Percentiles rank a stretch among this genome's conserved stretches.
These are phyloP conservation scores for Schizopygopsis pylzovi DNA, from an alignment of 2,797 vertebrate species.

Conservation along the genomic window DNA sequence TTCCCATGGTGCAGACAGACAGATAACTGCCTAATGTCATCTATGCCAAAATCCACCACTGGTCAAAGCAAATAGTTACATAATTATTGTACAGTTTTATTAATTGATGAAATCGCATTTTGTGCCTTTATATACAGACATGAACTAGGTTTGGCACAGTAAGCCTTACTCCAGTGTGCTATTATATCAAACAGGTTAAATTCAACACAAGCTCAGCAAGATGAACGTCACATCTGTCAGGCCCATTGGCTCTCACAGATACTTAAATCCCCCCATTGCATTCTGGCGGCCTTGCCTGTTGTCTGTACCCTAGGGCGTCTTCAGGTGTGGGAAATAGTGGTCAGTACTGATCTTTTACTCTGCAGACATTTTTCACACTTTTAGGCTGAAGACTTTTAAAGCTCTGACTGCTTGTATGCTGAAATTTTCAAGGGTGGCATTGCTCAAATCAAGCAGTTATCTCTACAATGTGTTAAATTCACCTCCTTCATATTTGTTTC, in stretches of 20 bases:
- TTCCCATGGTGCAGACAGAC: background rate
- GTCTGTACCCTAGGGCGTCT: conserved; percentile 3
- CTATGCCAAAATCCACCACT: background rate
- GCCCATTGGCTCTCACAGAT: background rate
- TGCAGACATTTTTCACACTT: background rate
- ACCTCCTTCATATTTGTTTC: background rate
- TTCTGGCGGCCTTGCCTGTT: conserved; percentile 10
- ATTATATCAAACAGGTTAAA: conserved; percentile 6
- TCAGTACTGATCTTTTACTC: background rate
- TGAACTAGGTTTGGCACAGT: background rate
- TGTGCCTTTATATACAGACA: background rate
- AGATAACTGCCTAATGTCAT: background rate
- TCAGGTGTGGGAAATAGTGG: conserved; percentile 9
- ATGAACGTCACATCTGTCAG: conserved; percentile 14
- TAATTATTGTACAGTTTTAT: background rate
- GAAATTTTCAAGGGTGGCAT: conserved; percentile 1
- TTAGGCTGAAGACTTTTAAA: conserved; percentile 17
- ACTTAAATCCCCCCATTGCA: conserved; percentile 3
- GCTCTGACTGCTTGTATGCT: background rate
- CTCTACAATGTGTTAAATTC: background rate
- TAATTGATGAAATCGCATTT: background rate
- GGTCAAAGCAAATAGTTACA: background rate
- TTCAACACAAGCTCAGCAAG: background rate
- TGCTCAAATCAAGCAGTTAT: background rate
- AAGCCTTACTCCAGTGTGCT: background rate